These are phyloP conservation scores for Conger conger DNA, from an alignment of 2,113 vertebrate genomes.

Conservation along the genomic window DNA sequence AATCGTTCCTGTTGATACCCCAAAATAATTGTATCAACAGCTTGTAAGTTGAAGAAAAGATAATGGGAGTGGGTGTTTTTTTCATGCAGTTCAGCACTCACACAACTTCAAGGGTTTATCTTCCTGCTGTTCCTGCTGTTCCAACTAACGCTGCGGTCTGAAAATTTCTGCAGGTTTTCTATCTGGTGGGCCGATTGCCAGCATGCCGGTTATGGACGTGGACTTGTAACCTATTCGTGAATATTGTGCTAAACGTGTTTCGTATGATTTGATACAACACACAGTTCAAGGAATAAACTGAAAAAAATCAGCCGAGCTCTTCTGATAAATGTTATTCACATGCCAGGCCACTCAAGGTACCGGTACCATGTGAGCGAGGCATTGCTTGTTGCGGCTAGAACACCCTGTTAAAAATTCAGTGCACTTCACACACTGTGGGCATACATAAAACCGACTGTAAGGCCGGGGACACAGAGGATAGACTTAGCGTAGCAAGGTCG, in stretches of 20 bases:
- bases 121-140: background rate
- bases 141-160: background rate
- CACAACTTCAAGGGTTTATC: no score
- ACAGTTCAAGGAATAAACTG: no score
- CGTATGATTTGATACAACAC: no score
- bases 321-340: background rate
- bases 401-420: conserved; percentile 1
- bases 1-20: background rate
- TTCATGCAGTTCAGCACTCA: no score
- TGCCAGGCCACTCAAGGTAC: background rate
- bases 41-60: no score
- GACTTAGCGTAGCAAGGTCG: background rate
- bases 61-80: no score
- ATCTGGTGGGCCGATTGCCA: background rate
- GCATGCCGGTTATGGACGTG: no score
- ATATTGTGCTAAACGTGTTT: no score
- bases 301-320: no score
- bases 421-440: background rate
- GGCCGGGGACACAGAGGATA: background rate
- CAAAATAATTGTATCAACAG: background rate
- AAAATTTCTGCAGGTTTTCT: background rate
- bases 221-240: no score
- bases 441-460: background rate
- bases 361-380: background rate
- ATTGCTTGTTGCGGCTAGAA: background rate